These are phyloP conservation scores for Oreochromis spilurus DNA, from an alignment of 2,113 vertebrate species.

Conservation along the genomic window DNA sequence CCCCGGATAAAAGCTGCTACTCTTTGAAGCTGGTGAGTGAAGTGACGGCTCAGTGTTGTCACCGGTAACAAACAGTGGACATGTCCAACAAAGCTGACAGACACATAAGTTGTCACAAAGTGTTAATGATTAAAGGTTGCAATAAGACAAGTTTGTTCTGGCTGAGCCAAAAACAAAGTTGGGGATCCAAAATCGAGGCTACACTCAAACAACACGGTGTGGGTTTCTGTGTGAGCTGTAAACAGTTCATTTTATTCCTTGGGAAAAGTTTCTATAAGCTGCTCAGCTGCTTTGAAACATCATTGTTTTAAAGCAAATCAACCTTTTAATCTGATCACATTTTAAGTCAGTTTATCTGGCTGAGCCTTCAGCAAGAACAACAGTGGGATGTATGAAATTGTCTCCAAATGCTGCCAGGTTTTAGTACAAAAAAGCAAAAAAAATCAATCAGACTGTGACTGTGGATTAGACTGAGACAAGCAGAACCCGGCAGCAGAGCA, in stretches of 20 bases:
- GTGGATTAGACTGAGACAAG: background rate
- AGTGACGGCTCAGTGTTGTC: background rate
- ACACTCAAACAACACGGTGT: background rate
- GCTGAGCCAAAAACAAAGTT: background rate
- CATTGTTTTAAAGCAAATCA: background rate
- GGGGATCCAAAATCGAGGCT: background rate
- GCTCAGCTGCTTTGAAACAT: background rate
- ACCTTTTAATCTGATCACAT: background rate
- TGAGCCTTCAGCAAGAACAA: background rate
- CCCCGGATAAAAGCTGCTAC: background rate
- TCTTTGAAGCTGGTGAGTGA: background rate
- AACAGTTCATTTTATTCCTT: background rate
- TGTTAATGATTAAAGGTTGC: background rate
- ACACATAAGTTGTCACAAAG: background rate
- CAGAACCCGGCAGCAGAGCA: background rate
- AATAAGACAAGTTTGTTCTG: background rate
- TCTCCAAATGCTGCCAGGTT: conserved; percentile 4
- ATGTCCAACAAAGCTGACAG: background rate
- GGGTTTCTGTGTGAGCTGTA: background rate
- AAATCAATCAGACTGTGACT: conserved; percentile 15
- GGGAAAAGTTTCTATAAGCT: background rate
- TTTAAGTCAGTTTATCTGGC: background rate
- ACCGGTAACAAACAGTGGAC: background rate
- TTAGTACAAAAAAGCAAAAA: background rate
- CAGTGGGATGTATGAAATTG: conserved; percentile 30